Percentiles rank a stretch among this genome's conserved stretches.
phyloP scores from a whole-genome alignment of 1,140 invertebrate species.

The Drosophila elegans region DNA sequence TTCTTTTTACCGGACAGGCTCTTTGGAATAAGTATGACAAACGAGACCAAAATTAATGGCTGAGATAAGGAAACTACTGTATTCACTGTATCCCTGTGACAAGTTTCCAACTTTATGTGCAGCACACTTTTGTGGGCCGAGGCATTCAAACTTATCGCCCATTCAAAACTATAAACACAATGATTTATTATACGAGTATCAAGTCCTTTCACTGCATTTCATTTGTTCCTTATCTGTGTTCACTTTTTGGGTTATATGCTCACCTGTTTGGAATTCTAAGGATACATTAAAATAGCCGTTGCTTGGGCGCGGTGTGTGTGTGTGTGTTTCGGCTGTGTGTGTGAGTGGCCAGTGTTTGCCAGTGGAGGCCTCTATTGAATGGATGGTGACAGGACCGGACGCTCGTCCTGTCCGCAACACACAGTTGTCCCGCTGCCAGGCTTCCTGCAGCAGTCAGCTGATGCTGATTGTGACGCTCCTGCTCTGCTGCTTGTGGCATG shows the following conservation, averaged over 20 bases:
- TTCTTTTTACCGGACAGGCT: neutral
- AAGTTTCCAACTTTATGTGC: slow-evolving; percentile 12
- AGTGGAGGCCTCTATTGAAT: slow-evolving; percentile 63
- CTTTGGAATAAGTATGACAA: neutral
- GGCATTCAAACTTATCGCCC: slow-evolving; percentile 21
- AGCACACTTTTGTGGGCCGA: slow-evolving; percentile 10
- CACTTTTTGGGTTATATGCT: slow-evolving; percentile 59
- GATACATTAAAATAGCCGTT: slow-evolving; percentile 78
- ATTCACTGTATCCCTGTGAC: slow-evolving; percentile 2
- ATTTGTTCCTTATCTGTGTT: slow-evolving; percentile 37
- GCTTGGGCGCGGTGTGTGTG: slow-evolving; percentile 22
- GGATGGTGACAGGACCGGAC: slow-evolving; percentile 58
- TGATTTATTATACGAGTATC: slow-evolving; percentile 32
- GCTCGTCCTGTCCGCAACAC: slow-evolving; percentile 57
- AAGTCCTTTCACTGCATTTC: slow-evolving; percentile 24
- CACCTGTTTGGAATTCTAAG: slow-evolving; percentile 83
- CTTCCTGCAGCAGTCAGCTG: slow-evolving; percentile 78
- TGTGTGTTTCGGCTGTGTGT: slow-evolving; percentile 11
- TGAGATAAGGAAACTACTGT: neutral
- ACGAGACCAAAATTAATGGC: neutral
- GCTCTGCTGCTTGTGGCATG: slow-evolving; percentile 54
- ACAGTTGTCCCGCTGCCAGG: slow-evolving; percentile 43
- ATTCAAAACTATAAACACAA: slow-evolving; percentile 37
- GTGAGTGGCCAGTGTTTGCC: slow-evolving; percentile 51
- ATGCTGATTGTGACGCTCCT: slow-evolving; percentile 47